Conservation (phyloP, 53 echinoderm and acorn worm species). For the Zoroaster sp. region DNA sequence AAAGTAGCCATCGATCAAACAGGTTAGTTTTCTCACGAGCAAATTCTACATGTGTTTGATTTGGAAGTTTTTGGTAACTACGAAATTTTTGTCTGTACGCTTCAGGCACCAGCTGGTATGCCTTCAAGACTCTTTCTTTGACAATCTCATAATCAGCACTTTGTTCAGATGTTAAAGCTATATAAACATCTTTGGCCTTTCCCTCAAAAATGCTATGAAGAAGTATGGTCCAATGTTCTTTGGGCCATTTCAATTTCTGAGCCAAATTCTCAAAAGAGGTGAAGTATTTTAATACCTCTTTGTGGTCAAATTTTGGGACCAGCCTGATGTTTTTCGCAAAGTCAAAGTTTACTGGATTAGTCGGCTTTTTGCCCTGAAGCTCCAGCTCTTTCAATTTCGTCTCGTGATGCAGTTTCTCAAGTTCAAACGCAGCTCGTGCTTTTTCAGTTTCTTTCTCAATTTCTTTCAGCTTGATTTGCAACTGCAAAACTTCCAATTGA, state of each 20-base stretch:
- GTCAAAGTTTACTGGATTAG: conserved; percentile 5
- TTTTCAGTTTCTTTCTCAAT: conserved; percentile 21
- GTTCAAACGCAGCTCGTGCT: conserved; percentile 3
- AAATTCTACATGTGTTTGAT: conserved; percentile 68
- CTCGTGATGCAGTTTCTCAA: conserved; percentile 42
- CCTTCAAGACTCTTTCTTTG: conserved; percentile 50
- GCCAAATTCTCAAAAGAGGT: conserved; percentile 62
- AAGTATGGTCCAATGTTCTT: conserved; percentile 50
- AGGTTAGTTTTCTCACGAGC: conserved; percentile 41
- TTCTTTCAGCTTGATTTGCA: conserved; percentile 46
- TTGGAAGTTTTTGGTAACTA: conserved; percentile 23
- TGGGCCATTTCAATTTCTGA: conserved; percentile 60
- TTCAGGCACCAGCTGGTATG: conserved; percentile 74
- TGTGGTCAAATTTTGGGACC: conserved; percentile 61
- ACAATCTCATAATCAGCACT: conserved; percentile 61
- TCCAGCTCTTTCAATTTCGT: conserved; percentile 32
- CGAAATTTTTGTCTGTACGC: conserved; percentile 70
- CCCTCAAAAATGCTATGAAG: conserved; percentile 65
- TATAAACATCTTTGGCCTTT: conserved; percentile 62
- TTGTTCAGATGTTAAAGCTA: conserved; percentile 49
- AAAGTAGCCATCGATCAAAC: conserved; percentile 67
- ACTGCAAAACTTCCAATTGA: conserved; percentile 5
- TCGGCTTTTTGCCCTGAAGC: neutral
- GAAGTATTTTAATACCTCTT: conserved; percentile 54
- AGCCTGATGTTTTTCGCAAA: conserved; percentile 41